Base-by-base conservation (phyloP, 2,797 vertebrate species). In the Podarcis lilfordi region DNA sequence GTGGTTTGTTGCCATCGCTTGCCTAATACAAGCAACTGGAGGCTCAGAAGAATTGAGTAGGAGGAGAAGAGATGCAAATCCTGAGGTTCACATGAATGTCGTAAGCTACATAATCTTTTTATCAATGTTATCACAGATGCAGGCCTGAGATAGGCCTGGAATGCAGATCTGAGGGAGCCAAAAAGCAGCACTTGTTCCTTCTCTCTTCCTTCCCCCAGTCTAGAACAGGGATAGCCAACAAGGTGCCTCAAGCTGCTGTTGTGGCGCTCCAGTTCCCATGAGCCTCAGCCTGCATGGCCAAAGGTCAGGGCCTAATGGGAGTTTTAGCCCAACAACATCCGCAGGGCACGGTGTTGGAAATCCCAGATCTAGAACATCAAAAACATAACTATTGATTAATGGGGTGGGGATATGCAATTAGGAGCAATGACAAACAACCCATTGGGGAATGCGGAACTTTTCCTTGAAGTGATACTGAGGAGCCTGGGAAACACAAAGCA, bases 71-170 rank as follows among this genome's bases (percentile, higher is more conserved):
- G 10, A 19, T 61, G 4, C 15, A 1, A 95, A 93, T 40, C 91
- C 94, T 0, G 92, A 95, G 88, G 0, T 17, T 1, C 64, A 66
- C 85, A 95, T 95, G 94, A 95, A 94, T 2, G 8, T 84, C 27
- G 93, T 96, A 94, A 95, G 92, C 92, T 78, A 32, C 40, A 43
- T 78, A 55, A 75, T 76, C 35, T 15, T 55, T 55, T 69, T 89
- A 76, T 25, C 50, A 32, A 69, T 82, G 17, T 23, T 50, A 23
- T 43, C 68, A n/a, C 40, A 76, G 29, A 50, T 17, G 17, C 25
- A 37, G 32, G 32, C 13, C 72, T 74, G 61, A 43, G 27, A 68
- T 8, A 6, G 17, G 23, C 32, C 85, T 86, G 64, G 74, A 72
- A 40, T 19, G 32, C 72, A 17, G 5, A 74, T 37, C 19, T 9